Percentiles rank a stretch among this genome's conserved stretches.
These are phyloP conservation scores for Pachyuromys duprasi DNA, from an alignment of 2,797 vertebrate genomes.

Conservation along the genomic window DNA sequence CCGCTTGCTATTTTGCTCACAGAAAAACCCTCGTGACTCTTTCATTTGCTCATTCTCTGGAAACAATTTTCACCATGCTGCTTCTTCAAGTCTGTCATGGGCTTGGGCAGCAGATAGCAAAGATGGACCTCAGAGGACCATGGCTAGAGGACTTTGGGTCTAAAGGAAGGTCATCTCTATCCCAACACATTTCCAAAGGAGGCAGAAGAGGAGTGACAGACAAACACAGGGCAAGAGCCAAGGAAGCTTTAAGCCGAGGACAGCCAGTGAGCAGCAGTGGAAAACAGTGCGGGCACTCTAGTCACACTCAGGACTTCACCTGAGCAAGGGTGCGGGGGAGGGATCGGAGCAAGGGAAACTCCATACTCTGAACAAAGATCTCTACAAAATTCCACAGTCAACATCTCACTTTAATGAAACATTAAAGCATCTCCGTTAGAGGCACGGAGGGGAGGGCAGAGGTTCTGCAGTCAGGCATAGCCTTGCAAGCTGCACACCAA, in stretches of 20 bases:
- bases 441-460: background rate
- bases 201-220: background rate
- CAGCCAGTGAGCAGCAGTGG: background rate
- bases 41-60: background rate
- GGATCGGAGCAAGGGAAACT: no score
- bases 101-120: background rate
- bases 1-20: background rate
- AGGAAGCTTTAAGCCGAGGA: no score
- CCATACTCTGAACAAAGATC: background rate
- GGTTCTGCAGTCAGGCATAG: background rate
- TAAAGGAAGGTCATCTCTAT: background rate
- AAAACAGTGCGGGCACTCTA: background rate
- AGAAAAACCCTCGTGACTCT: background rate
- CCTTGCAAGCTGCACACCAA: background rate
- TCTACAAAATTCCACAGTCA: background rate
- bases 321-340: no score
- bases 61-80: background rate
- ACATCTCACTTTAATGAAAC: background rate
- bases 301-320: background rate
- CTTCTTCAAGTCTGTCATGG: background rate
- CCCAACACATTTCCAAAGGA: background rate
- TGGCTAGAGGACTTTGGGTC: background rate
- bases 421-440: background rate
- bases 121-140: background rate
- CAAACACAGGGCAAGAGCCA: background rate